Base-by-base conservation (phyloP, 2,113 vertebrate genomes). In the Onychorhynchus coronatus region DNA sequence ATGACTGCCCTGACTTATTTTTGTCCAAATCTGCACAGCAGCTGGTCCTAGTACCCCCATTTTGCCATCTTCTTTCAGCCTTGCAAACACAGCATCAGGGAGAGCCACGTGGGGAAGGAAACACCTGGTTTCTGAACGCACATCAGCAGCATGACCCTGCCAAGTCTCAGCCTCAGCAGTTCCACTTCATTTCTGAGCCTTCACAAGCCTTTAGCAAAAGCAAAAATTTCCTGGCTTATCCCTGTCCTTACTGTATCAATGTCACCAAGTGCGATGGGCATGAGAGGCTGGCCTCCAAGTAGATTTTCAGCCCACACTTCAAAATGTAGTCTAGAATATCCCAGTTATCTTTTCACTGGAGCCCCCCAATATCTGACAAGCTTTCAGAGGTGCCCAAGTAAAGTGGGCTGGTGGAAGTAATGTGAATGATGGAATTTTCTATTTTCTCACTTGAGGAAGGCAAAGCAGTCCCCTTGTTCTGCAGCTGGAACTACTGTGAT, bases 91-190 rank as follows among this genome's bases (percentile, higher is more conserved):
- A 22, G n/a, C 1, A 10, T 53, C 53, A 30, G 35, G 25, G 52
- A 85, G 33, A 78, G 13, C 25, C 53, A 71, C 0, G 0, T 0
- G 0, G 7, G 1, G 0, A 65, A 62, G 25, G 41, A 76, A 66
- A 14, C 0, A 0, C 10, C 50, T 79, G 20, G 8, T 49, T 58
- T n/a, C 90, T 56, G 53, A 70, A n/a, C 12, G 12, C 37, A 21
- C 37, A 28, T 33, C 30, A 73, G 49, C 44, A 90, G 37, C 0
- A 0, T 5, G 4, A 52, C 35, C 31, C 28, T 73, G 27, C 5
- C 66, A 65, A 49, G 39, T 24, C 46, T 77, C n/a, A 89, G 44
- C 46, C 23, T 76, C 50, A 41, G 27, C 59, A 53, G 18, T 70
- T 76, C 25, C 52, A 11, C 37, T 83, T 62, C 12, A 30, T 50